Evolutionary conservation across 2,888 invertebrate genomes (phyloP), one percentile per base, ranked within the genome.

Genomic region (Drosophila formosana): DNA sequence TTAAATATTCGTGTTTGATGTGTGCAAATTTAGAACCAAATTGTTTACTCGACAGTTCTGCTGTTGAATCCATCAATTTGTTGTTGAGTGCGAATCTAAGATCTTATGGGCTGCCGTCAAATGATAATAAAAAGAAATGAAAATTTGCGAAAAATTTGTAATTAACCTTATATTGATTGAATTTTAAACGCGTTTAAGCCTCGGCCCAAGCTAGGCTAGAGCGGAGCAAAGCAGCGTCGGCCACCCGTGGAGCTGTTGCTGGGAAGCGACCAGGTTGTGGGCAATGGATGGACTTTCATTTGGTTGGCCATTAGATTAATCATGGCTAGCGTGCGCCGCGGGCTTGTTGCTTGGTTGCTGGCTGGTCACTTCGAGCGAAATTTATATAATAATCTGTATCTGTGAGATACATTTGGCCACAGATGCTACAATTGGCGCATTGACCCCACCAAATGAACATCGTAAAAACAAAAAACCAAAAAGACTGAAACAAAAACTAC

Each of bases 111-210:
- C 43, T 43, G 55, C 43, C 23, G 25, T 11, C 41, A 53, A 41
- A 41, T 39, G 28, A 6, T 53, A 18, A 41, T 41, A 56, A 45
- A 46, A 18, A 34, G 43, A 41, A 28, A 49, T 34, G 55, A 56
- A 74, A 72, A 73, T 63, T 55, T 57, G 70, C 69, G 64, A 66
- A 64, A 60, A 83, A 71, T 69, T 79, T 80, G 72, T 87, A 87
- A 86, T 86, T 86, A 86, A 85, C 85, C 85, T 63, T 45, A 76
- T 66, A 87, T 87, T 87, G 85, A 87, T 86, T 86, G 80, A 86
- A 85, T 84, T 84, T 82, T 75, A 77, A 84, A 79, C 74, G 77
- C 81, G 72, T 58, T 82, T 75, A 75, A 72, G 68, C 60, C 61
- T 51, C 50, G 57, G 51, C 63, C 66, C 11, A 7, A 18, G 25